Base-by-base conservation (phyloP, 1,140 invertebrate species). In the Psix sp. region DNA sequence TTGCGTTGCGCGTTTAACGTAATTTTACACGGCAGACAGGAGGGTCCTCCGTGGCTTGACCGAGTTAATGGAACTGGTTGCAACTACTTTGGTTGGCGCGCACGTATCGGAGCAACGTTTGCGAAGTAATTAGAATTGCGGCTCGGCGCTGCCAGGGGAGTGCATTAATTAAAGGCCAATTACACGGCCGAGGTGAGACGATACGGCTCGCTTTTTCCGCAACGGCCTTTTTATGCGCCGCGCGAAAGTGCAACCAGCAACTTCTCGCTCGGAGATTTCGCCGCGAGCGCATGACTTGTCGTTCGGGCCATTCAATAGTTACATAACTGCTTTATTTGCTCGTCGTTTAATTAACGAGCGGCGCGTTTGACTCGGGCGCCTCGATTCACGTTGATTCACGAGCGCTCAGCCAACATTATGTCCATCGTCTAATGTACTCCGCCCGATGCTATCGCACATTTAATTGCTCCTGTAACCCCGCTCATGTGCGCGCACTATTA, bases 151-250 rank as follows among this genome's bases (percentile, higher is more conserved):
- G 72, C 33, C 52, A 46, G 38, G 49, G 63, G 73, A 80, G 82
- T 84, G 74, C 79, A 84, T 86, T 85, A 86, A 86, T 86, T 86
- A 85, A 85, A 82, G 77, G 75, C 77, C 82, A 86, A 86, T 86
- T 85, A 81, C 78, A 78, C 75, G 70, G 77, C 57, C 66, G 77
- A 72, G 56, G 45, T 57, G 77, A 75, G 39, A 24, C 54, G 42
- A 59, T 39, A 52, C 42, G 59, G 45, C 38, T 18, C 42, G 45
- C 21, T 62, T 56, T 63, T 46, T 33, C 26, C 54, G 16, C 33
- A 14, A 36, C 36, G 9, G 13, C 59, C 29, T 29, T 63, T 76
- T 62, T 45, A 65, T 18, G 39, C 17, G 0, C 26, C 13, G n/a
- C n/a, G n/a, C n/a, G n/a, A n/a, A n/a, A n/a, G n/a, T 33, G 51